These are phyloP conservation scores for Phoxinus dragarum DNA, from an alignment of 2,797 vertebrate genomes.

Conservation along the genomic window DNA sequence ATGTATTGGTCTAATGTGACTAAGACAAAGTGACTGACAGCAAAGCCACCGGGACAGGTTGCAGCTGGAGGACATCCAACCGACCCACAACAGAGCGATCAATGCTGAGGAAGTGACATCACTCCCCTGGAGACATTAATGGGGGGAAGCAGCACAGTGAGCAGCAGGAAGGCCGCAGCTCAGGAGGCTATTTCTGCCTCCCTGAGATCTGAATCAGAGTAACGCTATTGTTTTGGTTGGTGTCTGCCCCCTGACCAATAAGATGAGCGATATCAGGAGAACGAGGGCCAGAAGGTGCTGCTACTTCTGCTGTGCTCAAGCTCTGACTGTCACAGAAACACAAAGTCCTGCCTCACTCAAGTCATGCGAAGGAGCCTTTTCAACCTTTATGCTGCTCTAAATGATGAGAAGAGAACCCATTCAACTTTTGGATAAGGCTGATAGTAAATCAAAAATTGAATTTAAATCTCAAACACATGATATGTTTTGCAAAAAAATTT, in stretches of 20 bases:
- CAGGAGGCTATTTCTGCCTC: constrained; percentile 71
- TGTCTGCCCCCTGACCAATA: constrained; percentile 60
- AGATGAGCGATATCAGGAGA: constrained; percentile 3
- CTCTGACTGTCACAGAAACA: constrained; percentile 1
- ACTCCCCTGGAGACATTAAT: constrained; percentile 52
- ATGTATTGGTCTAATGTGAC: constrained; percentile 47
- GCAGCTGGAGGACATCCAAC: constrained; percentile 46
- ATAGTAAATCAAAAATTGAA: background rate
- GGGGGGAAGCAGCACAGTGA: constrained; percentile 52
- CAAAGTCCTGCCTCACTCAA: background rate
- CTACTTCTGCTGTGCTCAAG: constrained; percentile 45
- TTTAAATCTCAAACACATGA: background rate
- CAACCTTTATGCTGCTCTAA: constrained; percentile 18
- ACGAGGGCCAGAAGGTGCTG: constrained; percentile 15
- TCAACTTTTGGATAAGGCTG: background rate
- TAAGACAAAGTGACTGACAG: constrained; percentile 18
- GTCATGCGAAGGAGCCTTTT: constrained; percentile 21
- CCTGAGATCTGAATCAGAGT: constrained; percentile 37
- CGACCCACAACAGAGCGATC: constrained; percentile 46
- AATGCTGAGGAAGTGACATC: constrained; percentile 72
- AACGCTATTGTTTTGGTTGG: constrained; percentile 70
- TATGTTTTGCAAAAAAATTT: background rate
- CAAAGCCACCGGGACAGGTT: constrained; percentile 21
- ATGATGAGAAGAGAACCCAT: background rate
- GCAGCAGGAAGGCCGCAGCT: constrained; percentile 68